phyloP scores from a whole-genome alignment of 2,797 vertebrate genomes.

The Manis pentadactyla region DNA sequence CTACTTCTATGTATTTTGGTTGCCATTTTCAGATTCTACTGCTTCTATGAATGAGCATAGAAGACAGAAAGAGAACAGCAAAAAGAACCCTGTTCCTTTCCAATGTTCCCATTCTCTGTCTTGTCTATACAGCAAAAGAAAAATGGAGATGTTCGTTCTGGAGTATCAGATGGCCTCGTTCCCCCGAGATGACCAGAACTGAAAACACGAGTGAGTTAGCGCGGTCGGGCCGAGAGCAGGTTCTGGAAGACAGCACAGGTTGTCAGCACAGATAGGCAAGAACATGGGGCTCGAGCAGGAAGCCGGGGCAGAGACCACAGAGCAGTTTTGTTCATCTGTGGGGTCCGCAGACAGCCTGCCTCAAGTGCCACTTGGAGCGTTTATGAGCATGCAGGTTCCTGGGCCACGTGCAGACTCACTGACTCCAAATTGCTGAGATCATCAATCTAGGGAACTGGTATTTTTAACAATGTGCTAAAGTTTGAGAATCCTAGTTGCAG shows the following conservation, averaged over 20 bases:
- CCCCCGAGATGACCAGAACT: background rate
- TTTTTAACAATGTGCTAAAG: background rate
- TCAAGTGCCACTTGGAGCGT: background rate
- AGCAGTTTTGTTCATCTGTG: background rate
- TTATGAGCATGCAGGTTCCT: background rate
- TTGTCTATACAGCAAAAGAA: background rate
- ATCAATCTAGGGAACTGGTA: background rate
- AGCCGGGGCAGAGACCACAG: rapidly evolving
- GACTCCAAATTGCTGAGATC: background rate
- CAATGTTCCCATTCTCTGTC: background rate
- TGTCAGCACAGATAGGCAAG: rapidly evolving
- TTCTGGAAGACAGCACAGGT: rapidly evolving
- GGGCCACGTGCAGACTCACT: background rate
- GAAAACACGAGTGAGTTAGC: background rate
- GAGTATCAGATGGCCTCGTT: background rate
- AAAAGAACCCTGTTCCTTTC: background rate
- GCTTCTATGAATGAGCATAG: background rate
- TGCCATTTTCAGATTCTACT: background rate
- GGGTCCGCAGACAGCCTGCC: background rate
- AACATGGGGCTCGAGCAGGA: background rate
- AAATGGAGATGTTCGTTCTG: background rate
- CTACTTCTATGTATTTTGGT: background rate
- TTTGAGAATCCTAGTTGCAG: background rate
- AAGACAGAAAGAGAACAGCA: background rate
- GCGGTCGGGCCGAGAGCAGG: background rate